Conservation (phyloP, 1,140 invertebrate species). For the Adoxophyes honmai region DNA sequence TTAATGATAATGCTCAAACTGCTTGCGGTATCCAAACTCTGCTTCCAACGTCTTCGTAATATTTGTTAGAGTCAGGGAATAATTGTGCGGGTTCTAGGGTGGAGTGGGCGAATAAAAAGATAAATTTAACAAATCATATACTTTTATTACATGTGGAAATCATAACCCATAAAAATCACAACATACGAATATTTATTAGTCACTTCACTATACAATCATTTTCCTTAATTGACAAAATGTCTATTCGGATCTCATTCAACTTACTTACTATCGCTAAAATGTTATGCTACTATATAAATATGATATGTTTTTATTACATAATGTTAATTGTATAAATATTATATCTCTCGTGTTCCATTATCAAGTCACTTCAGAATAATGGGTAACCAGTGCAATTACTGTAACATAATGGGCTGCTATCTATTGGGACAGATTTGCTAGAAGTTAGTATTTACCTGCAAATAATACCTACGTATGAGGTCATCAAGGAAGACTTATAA, state of each 20-base stretch:
- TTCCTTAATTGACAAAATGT: slow-evolving; percentile 35
- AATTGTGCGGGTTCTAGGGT: not conserved
- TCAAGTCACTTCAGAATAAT: not conserved
- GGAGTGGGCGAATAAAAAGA: slow-evolving; percentile 16
- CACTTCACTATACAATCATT: slow-evolving; percentile 20
- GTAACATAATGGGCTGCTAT: no score
- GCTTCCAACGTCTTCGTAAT: no score
- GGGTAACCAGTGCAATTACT: not conserved
- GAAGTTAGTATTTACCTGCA: not conserved
- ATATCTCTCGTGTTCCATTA: slow-evolving; percentile 16
- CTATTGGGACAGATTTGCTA: not conserved
- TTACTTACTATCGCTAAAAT: not conserved
- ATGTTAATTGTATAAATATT: slow-evolving; percentile 24
- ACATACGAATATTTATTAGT: slow-evolving; percentile 29
- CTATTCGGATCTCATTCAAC: slow-evolving; percentile 15
- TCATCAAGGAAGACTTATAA: slow-evolving; percentile 10
- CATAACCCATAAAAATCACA: slow-evolving; percentile 44
- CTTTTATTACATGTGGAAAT: slow-evolving; percentile 46
- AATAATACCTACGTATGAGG: slow-evolving; percentile 12
- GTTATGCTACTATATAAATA: slow-evolving; percentile 28
- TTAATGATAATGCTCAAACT: no score
- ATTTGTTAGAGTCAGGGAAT: no score
- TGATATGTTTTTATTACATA: slow-evolving; percentile 47
- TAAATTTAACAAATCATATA: slow-evolving; percentile 46
- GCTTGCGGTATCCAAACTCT: no score